Conservation (phyloP, 2,113 vertebrate species). For the Mesitornis unicolor region DNA sequence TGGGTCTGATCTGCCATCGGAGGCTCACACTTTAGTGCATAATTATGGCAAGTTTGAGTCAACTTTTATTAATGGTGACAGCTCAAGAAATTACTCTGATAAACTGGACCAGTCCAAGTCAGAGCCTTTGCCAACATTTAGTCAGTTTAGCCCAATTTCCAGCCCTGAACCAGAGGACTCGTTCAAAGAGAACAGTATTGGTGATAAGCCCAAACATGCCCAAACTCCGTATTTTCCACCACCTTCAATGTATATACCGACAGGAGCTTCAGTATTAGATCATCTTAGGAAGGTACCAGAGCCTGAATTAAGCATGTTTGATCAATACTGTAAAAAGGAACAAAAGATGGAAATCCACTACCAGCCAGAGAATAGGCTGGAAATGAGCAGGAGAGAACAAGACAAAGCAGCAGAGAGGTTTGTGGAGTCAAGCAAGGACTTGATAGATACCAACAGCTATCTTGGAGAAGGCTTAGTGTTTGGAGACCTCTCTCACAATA, state of each 20-base stretch:
- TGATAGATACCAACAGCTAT: constrained; percentile 65
- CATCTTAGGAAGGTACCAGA: constrained; percentile 75
- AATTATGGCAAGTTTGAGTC: constrained; percentile 84
- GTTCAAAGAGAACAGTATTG: constrained; percentile 73
- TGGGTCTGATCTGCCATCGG: constrained; percentile 69
- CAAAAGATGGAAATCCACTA: constrained; percentile 72
- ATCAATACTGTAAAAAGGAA: constrained; percentile 81
- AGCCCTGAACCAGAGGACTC: constrained; percentile 87
- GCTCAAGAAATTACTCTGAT: constrained; percentile 73
- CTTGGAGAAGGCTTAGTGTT: constrained; percentile 68
- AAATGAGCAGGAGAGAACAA: constrained; percentile 51
- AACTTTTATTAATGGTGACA: constrained; percentile 85
- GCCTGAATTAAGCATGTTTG: constrained; percentile 80
- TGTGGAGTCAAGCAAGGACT: constrained; percentile 52
- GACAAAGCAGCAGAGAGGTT: constrained; percentile 45
- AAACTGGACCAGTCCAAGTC: constrained; percentile 78
- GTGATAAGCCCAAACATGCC: constrained; percentile 73
- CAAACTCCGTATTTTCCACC: constrained; percentile 80
- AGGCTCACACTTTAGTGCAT: constrained; percentile 68
- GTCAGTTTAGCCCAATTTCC: constrained; percentile 89
- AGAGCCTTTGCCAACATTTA: constrained; percentile 81
- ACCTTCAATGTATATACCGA: constrained; percentile 71
- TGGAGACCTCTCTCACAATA: constrained; percentile 66
- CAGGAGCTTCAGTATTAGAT: constrained; percentile 75
- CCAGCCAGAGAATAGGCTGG: constrained; percentile 1